These are phyloP conservation scores for Delia radicum DNA, from an alignment of 1,140 invertebrate species.

Conservation along the genomic window DNA sequence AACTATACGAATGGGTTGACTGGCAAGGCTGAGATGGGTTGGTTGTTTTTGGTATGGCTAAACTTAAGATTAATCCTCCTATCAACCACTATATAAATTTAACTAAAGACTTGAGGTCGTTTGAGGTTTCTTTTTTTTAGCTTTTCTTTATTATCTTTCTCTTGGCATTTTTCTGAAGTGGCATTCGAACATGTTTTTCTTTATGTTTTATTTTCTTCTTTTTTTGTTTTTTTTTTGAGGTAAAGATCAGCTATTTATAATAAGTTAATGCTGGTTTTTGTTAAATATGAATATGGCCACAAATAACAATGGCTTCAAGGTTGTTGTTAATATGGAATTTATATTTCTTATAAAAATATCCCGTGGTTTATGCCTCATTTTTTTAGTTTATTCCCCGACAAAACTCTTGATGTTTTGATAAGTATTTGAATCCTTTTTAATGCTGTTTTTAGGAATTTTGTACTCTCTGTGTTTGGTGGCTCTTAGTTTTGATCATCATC, in stretches of 20 bases:
- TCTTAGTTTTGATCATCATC: constrained; percentile 13
- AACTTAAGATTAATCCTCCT: neutral
- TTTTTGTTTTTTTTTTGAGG: neutral
- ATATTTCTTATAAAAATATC: neutral
- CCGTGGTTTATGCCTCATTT: neutral
- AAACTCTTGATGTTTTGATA: neutral
- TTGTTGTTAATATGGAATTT: constrained; percentile 9
- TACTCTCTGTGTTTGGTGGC: neutral
- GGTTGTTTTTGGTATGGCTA: neutral
- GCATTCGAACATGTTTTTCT: neutral
- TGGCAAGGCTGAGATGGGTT: neutral
- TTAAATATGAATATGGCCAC: neutral
- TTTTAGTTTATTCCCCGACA: neutral
- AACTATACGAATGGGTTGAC: neutral
- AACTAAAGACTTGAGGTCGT: constrained; percentile 16
- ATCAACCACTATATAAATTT: neutral
- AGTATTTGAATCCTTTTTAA: constrained; percentile 12
- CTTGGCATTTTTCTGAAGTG: neutral
- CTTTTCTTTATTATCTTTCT: neutral
- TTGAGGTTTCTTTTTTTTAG: neutral
- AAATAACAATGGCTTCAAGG: neutral
- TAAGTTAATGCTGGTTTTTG: neutral
- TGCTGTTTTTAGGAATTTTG: no score
- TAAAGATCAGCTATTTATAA: constrained; percentile 5
- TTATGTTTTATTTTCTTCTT: neutral